phyloP scores from a whole-genome alignment of 2,113 vertebrate species.

The Parus major region DNA sequence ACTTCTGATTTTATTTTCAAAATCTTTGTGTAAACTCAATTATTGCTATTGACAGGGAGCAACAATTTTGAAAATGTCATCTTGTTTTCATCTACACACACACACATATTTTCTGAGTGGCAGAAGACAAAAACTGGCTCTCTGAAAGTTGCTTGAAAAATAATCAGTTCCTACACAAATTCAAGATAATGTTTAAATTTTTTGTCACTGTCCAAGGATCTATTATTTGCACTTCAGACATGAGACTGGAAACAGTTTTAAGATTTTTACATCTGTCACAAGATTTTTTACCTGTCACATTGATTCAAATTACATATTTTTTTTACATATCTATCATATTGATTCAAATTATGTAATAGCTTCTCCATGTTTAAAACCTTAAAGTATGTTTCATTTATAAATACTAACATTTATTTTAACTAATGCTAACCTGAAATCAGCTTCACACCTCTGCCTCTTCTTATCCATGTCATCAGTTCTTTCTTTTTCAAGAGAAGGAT shows the following conservation, averaged over 20 bases:
- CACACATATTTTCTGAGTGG: background rate
- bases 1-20: background rate
- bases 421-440: background rate
- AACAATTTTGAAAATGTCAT: background rate
- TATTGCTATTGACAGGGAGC: background rate
- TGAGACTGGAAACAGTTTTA: background rate
- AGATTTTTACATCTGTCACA: background rate
- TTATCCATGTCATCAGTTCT: background rate
- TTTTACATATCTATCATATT: background rate
- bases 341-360: constrained; percentile 21
- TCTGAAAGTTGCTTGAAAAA: constrained; percentile 18
- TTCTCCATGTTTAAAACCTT: constrained; percentile 24
- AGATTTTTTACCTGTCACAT: background rate
- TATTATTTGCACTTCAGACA: background rate
- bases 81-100: background rate
- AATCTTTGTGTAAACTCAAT: background rate
- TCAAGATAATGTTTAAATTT: constrained; percentile 5
- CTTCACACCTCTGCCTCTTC: background rate
- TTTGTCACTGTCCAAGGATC: background rate
- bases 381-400: constrained; percentile 13
- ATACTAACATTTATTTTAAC: constrained; percentile 20
- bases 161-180: constrained; percentile 16
- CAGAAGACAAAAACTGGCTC: constrained; percentile 5
- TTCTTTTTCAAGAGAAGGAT: background rate
- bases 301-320: background rate